A percentile compares a stretch with the other conserved stretches of the same genome.
These are phyloP conservation scores for Zygothrica quintamaculata DNA, from an alignment of 2,888 invertebrate genomes.

Conservation along the genomic window DNA sequence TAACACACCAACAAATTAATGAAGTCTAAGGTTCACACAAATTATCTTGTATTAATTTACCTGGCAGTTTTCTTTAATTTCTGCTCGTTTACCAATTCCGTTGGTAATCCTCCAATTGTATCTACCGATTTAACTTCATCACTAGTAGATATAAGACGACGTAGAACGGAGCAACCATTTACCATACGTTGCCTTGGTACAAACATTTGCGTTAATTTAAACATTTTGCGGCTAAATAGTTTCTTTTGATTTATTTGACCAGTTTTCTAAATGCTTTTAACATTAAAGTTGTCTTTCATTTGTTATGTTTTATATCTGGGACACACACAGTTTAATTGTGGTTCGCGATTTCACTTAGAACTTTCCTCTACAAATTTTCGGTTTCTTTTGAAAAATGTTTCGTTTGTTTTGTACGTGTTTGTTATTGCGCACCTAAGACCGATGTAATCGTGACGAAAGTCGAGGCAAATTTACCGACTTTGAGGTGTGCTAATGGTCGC, in stretches of 20 bases:
- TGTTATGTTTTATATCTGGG: background rate
- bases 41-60: constrained; percentile 61
- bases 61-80: constrained; percentile 79
- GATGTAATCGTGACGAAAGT: constrained; percentile 37
- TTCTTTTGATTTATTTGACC: background rate
- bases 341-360: constrained; percentile 6
- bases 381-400: constrained; percentile 34
- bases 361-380: background rate
- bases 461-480: constrained; percentile 21
- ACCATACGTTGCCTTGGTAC: constrained; percentile 55
- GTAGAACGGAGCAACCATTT: constrained; percentile 26
- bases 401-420: constrained; percentile 18
- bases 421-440: constrained; percentile 47
- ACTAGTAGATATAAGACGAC: constrained; percentile 76
- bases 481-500: background rate
- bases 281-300: background rate
- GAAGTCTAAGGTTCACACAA: constrained; percentile 27
- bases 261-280: background rate
- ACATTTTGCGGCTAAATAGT: constrained; percentile 59
- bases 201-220: constrained; percentile 71
- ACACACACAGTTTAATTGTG: background rate
- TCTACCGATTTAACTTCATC: constrained; percentile 78
- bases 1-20: constrained; percentile 31
- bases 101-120: constrained; percentile 76
- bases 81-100: constrained; percentile 77